Evolutionary conservation across 2,888 invertebrate genomes (phyloP), one percentile per base, ranked within the genome.

Genomic region (Hetaerina titia): DNA sequence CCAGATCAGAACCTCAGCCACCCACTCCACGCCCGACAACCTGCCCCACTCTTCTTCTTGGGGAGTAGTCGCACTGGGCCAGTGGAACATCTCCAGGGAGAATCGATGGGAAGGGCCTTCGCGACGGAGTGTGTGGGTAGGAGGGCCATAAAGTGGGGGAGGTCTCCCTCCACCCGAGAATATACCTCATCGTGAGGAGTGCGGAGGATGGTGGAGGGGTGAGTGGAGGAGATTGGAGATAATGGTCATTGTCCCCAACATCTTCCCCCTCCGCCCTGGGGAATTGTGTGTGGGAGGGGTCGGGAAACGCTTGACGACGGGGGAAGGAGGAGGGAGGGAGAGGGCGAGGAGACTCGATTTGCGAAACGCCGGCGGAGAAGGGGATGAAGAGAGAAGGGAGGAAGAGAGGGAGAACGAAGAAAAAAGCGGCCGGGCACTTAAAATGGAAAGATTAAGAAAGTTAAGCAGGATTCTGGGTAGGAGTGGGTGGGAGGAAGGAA

Each of bases 381-480:
- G 74, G 45, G 25, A 9, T 9, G 25, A n/a, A n/a, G n/a, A n/a
- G n/a, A n/a, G n/a, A 1, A 13, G 25, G 7, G 25, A 2, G 25
- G 74, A 74, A 9, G 74, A 25, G 17, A 11, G 8, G 60, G n/a
- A 5, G 25, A 74, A n/a, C n/a, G n/a, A n/a, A 74, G 74, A 74
- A 74, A 74, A 6, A 74, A 25, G 25, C 8, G 11, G 60, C 60
- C 60, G 60, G 60, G 11, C 5, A n/a, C 74, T n/a, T n/a, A 25
- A 45, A 74, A 74, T 74, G 74, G 74, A 11, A 74, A 74, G 74
- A 74, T 74, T 74, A 74, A 74, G 74, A 74, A 74, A 25, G 74
- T 74, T 74, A 25, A 74, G 74, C 25, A n/a, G 19, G 0, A 45
- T 45, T 45, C 45, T 45, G 45, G 45, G 45, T 45, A 17, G 17